Conservation (phyloP, 2,113 vertebrate genomes). For the Rhipidura dahli region DNA sequence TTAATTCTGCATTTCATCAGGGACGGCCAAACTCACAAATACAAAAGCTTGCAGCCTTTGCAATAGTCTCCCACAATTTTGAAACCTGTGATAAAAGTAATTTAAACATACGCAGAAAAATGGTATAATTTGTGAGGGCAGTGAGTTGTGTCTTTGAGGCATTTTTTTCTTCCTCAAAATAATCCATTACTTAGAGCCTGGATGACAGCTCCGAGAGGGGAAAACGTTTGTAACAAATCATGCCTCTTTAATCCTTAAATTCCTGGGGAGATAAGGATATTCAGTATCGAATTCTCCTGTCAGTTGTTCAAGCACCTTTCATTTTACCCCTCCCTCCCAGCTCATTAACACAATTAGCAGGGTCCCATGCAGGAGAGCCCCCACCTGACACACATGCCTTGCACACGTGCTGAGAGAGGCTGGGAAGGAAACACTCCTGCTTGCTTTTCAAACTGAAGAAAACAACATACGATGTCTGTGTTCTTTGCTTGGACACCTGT, state of each 20-base stretch:
- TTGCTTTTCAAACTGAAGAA: neutral
- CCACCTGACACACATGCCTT: neutral
- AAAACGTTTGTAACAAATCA: neutral
- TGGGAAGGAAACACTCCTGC: neutral
- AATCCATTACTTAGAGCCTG: neutral
- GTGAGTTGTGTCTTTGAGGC: neutral
- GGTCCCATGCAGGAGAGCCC: neutral
- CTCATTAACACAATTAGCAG: neutral
- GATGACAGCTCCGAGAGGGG: neutral
- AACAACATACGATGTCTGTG: accelerated
- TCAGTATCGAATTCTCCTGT: neutral
- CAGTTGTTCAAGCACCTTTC: neutral
- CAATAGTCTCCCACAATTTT: neutral
- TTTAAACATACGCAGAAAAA: neutral
- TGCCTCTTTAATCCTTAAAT: neutral
- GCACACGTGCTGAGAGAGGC: too few species aligned
- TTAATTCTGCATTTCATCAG: neutral
- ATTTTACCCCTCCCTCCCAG: neutral
- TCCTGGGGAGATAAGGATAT: neutral
- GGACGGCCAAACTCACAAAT: neutral
- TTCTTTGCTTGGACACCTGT: neutral
- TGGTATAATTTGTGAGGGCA: neutral
- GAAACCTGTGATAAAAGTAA: neutral
- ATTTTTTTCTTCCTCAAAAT: neutral
- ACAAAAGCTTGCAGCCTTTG: neutral